These are phyloP conservation scores for Brachionus rubens DNA, from an alignment of 1,140 invertebrate species.

Conservation along the genomic window DNA sequence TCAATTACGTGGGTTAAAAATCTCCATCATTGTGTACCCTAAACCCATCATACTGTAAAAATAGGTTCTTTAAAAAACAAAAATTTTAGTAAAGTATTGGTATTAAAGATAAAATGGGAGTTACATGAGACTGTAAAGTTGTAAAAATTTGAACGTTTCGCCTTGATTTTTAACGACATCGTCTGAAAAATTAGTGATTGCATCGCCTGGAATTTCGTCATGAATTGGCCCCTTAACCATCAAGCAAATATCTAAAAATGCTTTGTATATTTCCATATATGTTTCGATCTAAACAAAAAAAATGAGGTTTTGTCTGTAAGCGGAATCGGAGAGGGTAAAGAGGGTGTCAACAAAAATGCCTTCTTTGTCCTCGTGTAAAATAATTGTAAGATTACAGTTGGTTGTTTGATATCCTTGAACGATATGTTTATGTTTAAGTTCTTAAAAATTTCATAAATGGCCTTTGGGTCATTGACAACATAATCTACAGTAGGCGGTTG, in stretches of 20 bases:
- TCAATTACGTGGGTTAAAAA: conserved; percentile 12
- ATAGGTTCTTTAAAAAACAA: conserved; percentile 8
- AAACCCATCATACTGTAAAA: not conserved
- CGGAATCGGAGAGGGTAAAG: too few relatives aligned
- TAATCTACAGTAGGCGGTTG: not conserved
- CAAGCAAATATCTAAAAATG: conserved; percentile 2
- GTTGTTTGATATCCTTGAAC: conserved; percentile 10
- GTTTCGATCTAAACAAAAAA: not conserved
- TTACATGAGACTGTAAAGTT: conserved; percentile 21
- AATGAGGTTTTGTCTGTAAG: too few relatives aligned
- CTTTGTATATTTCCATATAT: not conserved
- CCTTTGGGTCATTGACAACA: not conserved
- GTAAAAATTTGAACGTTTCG: conserved; percentile 2
- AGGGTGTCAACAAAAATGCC: too few relatives aligned
- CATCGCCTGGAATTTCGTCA: not conserved
- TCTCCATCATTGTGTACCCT: not conserved
- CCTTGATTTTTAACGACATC: conserved; percentile 9
- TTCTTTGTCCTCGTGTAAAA: too few relatives aligned
- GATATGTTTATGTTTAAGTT: not conserved
- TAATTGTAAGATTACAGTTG: conserved; percentile 1
- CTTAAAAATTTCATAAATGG: not conserved
- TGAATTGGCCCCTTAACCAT: not conserved
- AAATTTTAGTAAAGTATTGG: not conserved
- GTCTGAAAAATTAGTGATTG: not conserved
- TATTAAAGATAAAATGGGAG: not conserved